Evolutionary conservation across 2,113 vertebrate genomes (phyloP), one percentile per base, ranked within the genome.

Genomic region (Tylochromis polylepis): DNA sequence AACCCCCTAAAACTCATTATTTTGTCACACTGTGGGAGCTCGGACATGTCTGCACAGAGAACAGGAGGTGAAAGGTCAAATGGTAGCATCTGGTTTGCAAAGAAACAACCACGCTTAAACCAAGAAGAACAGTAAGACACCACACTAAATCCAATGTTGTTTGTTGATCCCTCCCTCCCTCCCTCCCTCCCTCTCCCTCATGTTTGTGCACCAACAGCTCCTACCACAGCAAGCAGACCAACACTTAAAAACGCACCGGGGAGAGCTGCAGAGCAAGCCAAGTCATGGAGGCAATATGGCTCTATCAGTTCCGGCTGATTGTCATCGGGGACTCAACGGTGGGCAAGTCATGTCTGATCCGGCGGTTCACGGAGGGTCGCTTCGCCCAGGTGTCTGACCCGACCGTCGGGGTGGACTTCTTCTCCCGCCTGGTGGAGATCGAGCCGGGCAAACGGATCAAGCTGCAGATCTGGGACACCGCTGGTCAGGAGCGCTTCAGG

Each of bases 311-410:
- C 95, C 97, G 98, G 82, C 96, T 99, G 72, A 99, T 99, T 93
- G 98, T 99, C 94, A 98, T 99, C 88, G 98, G 98, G 22, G 98
- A 99, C 95, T 99, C 98, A 89, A 99, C 98, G 6, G 98, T 99
- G 92, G 98, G 98, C 75, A 99, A 99, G 92, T 99, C 98, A 14
- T 99, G 98, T 91, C 96, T 99, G 83, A 99, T 99, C 89, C 97
- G 97, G 22, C 97, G 98, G 86, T 99, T 99, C 96, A 99, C 98
- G 24, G 98, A 99, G 92, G 98, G 98, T 2, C 97, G 98, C 90
- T 99, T 99, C 88, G 97, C 98, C 55, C 98, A 98, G 95, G 98
- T 98, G 92, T 99, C 98, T 2, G 98, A 99, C 95, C 98, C 98
- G 72, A 99, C 98, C 1, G 98, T 99, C 43, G 98, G 98, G 29